Percentiles rank a stretch among this genome's conserved stretches.
Evolutionary conservation across 2,888 invertebrate species (phyloP).

Genomic region (Geophilus truncorum): DNA sequence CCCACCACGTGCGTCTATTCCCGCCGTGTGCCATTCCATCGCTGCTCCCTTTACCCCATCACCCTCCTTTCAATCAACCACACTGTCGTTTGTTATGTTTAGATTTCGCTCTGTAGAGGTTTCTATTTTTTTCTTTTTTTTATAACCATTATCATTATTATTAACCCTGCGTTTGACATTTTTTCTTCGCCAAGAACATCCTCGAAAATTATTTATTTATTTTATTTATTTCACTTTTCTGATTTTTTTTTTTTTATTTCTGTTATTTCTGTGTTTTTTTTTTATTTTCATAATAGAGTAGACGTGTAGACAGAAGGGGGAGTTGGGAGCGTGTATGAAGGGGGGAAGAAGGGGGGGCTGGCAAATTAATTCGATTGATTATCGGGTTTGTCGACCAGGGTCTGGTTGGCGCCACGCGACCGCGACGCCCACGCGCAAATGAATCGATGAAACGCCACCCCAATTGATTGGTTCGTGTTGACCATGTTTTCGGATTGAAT

Average conservation of each 20-base stretch:
- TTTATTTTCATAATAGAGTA: no score
- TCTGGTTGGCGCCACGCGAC: constrained; percentile 27
- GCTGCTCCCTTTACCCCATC: neutral
- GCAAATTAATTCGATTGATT: constrained; percentile 25
- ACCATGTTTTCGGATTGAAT: constrained; percentile 14
- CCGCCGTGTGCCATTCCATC: constrained; percentile 27
- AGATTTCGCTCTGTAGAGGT: neutral
- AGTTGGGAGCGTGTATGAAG: neutral
- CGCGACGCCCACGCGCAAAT: constrained; percentile 24
- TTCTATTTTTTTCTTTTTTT: neutral
- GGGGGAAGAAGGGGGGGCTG: neutral
- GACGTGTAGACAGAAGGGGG: no score
- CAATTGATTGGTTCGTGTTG: constrained; percentile 16
- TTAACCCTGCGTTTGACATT: no score
- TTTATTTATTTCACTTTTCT: neutral
- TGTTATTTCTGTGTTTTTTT: no score
- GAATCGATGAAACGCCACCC: constrained; percentile 25
- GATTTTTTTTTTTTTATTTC: neutral
- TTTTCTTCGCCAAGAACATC: neutral
- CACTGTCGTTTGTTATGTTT: neutral
- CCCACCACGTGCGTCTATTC: constrained; percentile 27
- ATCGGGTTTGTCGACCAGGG: constrained; percentile 20
- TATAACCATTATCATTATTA: no score
- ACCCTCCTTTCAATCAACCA: neutral
- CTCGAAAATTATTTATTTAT: no score